phyloP scores from a whole-genome alignment of 1,140 invertebrate genomes.

The Drosophila nigrodunni region DNA sequence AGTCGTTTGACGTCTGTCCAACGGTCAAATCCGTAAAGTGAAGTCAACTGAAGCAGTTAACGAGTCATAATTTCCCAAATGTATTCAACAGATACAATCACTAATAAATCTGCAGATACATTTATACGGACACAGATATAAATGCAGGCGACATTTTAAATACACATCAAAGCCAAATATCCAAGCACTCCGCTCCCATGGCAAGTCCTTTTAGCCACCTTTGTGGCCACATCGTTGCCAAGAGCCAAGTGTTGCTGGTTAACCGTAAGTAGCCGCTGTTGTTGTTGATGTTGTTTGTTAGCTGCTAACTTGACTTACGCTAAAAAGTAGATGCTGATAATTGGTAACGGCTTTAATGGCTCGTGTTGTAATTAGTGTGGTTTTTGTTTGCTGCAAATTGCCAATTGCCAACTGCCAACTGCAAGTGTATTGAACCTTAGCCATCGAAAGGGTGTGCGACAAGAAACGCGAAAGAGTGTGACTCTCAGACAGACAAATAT shows the following conservation, averaged over 20 bases:
- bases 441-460: not conserved
- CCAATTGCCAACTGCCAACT: slow-evolving; percentile 17
- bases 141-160: slow-evolving; percentile 54
- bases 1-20: slow-evolving; percentile 52
- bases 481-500: not conserved
- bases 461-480: not conserved
- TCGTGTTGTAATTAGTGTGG: slow-evolving; percentile 78
- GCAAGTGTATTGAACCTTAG: slow-evolving; percentile 11
- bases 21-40: slow-evolving; percentile 15
- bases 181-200: not conserved
- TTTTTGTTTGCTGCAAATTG: slow-evolving; percentile 39
- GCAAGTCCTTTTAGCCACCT: not conserved
- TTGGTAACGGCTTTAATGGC: slow-evolving; percentile 74
- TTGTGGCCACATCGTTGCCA: not conserved
- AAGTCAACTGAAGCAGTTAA: slow-evolving; percentile 45
- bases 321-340: slow-evolving; percentile 65
- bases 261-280: slow-evolving; percentile 69
- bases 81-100: slow-evolving; percentile 31
- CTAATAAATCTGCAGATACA: slow-evolving; percentile 1
- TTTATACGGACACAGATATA: not conserved
- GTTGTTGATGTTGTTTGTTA: not conserved
- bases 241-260: slow-evolving; percentile 79
- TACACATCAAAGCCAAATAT: slow-evolving; percentile 71
- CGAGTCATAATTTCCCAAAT: slow-evolving; percentile 79
- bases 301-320: slow-evolving; percentile 13